These are phyloP conservation scores for Agrotis ipsilon DNA, from an alignment of 2,888 invertebrate genomes.

Conservation along the genomic window DNA sequence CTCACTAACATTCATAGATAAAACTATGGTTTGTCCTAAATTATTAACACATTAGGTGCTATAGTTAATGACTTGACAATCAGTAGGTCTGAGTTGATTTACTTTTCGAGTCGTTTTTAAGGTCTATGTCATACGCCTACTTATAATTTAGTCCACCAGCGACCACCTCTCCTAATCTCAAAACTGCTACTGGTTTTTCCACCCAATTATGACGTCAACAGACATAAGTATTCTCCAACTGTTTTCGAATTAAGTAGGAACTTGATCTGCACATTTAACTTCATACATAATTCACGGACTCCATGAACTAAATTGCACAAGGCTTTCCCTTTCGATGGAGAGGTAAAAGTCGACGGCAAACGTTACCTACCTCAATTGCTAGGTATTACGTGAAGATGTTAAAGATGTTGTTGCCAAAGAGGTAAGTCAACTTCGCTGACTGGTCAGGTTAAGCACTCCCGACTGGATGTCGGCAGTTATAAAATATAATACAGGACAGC, in stretches of 20 bases:
- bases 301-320: not conserved
- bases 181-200: conserved; percentile 9
- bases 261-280: conserved; percentile 4
- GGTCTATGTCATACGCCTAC: not conserved
- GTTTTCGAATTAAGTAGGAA: conserved; percentile 8
- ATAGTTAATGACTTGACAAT: conserved; percentile 19
- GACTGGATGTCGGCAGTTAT: too few relatives aligned
- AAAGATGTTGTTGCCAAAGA: too few relatives aligned
- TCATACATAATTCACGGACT: conserved; percentile 39
- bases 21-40: conserved; percentile 12
- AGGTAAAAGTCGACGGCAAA: not conserved
- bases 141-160: conserved; percentile 3
- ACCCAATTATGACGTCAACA: conserved; percentile 23
- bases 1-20: conserved; percentile 37
- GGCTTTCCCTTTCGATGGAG: conserved; percentile 36
- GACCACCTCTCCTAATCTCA: not conserved
- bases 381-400: not conserved
- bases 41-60: conserved; percentile 31
- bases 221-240: conserved; percentile 26
- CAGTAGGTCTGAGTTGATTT: not conserved
- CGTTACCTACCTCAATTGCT: not conserved
- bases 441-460: too few relatives aligned
- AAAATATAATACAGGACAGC: too few relatives aligned
- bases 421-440: not conserved
- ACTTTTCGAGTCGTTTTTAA: conserved; percentile 32